Percentiles rank a stretch among this genome's conserved stretches.
phyloP scores from a whole-genome alignment of 1,140 invertebrate genomes.

The Ceratitis capitata region DNA sequence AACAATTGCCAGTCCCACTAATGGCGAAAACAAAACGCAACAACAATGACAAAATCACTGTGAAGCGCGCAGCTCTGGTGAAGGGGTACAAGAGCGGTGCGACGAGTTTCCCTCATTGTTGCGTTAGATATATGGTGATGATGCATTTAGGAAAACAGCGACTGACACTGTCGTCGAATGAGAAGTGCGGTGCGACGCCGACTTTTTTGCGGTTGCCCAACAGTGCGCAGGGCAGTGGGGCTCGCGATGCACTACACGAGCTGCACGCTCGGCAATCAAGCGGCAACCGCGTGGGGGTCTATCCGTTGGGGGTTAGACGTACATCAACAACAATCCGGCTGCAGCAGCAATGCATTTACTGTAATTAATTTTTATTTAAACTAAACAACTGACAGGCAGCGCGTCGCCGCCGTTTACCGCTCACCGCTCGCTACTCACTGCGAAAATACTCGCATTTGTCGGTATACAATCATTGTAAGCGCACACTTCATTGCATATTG shows the following conservation, averaged over 20 bases:
- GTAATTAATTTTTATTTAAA: constrained; percentile 35
- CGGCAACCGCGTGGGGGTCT: neutral
- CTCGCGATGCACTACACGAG: no score
- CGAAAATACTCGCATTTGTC: neutral
- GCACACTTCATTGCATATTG: neutral
- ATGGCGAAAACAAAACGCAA: constrained; percentile 5
- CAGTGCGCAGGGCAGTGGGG: neutral
- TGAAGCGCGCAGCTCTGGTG: neutral
- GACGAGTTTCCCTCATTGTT: neutral
- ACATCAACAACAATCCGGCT: neutral
- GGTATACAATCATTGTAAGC: neutral
- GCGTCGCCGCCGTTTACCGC: neutral
- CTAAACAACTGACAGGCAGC: constrained; percentile 11
- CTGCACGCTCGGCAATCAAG: neutral
- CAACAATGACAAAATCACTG: constrained; percentile 15
- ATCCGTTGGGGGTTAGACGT: neutral
- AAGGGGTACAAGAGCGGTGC: no score
- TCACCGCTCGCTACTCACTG: no score
- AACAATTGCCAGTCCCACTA: constrained; percentile 35
- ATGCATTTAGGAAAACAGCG: neutral
- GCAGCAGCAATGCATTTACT: neutral
- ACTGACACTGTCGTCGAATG: neutral
- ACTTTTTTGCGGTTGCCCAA: no score
- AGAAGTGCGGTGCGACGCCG: neutral
- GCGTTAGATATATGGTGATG: neutral